A percentile compares a stretch with the other conserved stretches of the same genome.
phyloP scores from a whole-genome alignment of 2,113 vertebrate genomes.

The Chloropsis hardwickii region DNA sequence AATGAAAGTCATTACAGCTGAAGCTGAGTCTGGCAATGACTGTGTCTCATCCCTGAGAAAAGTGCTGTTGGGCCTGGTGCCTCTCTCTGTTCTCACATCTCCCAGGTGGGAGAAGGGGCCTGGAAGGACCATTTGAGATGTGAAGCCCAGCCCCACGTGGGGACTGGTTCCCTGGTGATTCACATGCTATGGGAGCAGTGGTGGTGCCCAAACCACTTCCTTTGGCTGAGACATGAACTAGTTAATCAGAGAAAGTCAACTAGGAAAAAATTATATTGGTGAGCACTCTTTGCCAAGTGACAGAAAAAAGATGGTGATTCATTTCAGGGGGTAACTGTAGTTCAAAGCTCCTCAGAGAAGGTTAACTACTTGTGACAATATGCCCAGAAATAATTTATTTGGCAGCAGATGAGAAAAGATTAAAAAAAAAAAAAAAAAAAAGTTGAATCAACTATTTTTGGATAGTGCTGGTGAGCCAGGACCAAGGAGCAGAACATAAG shows the following conservation, averaged over 20 bases:
- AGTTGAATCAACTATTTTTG: slow-evolving; percentile 10
- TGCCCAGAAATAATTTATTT: slow-evolving; percentile 40
- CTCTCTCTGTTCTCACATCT: background rate
- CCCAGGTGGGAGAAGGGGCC: rapidly evolving
- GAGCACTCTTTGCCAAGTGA: background rate
- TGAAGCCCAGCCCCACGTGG: rapidly evolving
- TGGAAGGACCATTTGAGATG: background rate
- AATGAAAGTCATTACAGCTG: background rate
- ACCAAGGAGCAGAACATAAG: background rate
- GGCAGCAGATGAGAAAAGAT: background rate
- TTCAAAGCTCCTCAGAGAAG: slow-evolving; percentile 12
- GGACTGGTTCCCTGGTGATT: background rate
- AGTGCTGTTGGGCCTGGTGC: background rate
- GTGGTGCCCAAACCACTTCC: background rate
- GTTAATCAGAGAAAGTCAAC: background rate
- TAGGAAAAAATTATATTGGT: background rate
- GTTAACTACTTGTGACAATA: slow-evolving; percentile 11
- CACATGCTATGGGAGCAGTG: background rate
- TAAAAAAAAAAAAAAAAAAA: background rate
- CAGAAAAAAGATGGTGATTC: background rate
- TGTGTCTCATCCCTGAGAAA: background rate
- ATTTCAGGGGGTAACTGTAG: slow-evolving; percentile 24
- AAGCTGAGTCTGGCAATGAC: background rate
- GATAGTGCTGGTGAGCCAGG: background rate
- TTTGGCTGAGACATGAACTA: background rate